Evolutionary conservation across 2,797 vertebrate genomes (phyloP), one percentile per base, ranked within the genome.

Genomic region (Falco cherrug): DNA sequence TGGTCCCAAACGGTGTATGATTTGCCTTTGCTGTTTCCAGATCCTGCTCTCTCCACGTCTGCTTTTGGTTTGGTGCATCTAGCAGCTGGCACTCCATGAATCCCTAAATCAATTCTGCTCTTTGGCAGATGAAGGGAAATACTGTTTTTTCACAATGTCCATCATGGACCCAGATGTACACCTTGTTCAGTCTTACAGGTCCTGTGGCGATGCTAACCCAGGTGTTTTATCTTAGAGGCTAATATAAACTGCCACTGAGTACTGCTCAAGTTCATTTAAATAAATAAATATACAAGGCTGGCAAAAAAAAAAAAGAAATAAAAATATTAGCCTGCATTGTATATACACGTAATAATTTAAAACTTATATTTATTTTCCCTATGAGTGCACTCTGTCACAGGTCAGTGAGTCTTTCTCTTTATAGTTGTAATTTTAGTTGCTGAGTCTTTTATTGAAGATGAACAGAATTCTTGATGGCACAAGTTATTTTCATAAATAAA

Each of bases 121-220:
- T 79, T 61, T 50, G 26, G 18, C 9, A 74, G 53, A 19, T 3
- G 28, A 73, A 37, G 4, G 10, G 28, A 60, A 69, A 65, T 11
- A 5, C 6, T 73, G 2, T 0, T 10, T 64, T 69, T 75, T 47
- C 13, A 10, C 4, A 1, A 1, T 26, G 21, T 56, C 21, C 16
- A 16, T 3, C 45, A 19, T 56, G 19, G 19, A 18, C 7, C 6
- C 8, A 13, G 4, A 16, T 59, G 50, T 51, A 63, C 13, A 28
- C 3, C 17, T 70, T 0, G 0, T 21, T 10, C 5, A 47, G 1
- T 14, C 8, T 7, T 81, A 18, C 25, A 75, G 43, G 12, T 65
- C 17, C 17, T 77, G 21, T 74, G 60, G n/a, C 15, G 68, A 9
- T 50, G 43, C 4, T 50, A 78, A 48, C 4, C 2, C 12, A n/a